Evolutionary conservation across 2,113 vertebrate species (phyloP).

Genomic region (Bothrops jararaca): DNA sequence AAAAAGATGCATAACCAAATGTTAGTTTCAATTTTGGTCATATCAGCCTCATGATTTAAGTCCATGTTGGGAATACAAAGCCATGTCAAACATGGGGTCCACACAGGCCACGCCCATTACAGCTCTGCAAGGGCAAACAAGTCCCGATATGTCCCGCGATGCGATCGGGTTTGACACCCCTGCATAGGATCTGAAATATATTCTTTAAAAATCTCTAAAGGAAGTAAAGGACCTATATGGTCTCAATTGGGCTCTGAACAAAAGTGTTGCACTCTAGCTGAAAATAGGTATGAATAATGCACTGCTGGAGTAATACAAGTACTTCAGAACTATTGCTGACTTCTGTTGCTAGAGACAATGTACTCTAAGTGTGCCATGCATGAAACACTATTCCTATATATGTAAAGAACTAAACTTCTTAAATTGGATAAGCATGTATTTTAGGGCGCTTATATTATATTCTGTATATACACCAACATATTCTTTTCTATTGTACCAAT

Average conservation of each 20-base stretch:
- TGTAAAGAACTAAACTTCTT: not conserved
- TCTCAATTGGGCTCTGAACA: not conserved
- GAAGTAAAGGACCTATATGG: not conserved
- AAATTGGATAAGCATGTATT: not conserved
- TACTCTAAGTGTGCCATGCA: not conserved
- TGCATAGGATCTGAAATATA: not conserved
- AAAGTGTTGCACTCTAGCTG: not conserved
- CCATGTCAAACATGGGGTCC: not conserved
- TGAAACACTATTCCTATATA: not conserved
- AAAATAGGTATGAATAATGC: not conserved
- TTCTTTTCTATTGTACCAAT: not conserved
- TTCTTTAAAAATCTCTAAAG: not conserved
- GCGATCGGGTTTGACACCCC: too few relatives aligned
- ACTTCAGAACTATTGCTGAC: not conserved
- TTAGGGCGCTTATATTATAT: not conserved
- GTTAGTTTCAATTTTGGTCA: not conserved
- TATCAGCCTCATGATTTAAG: not conserved
- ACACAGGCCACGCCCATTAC: too few relatives aligned
- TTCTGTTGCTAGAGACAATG: not conserved
- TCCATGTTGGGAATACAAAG: not conserved
- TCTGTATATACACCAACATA: not conserved
- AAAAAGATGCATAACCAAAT: not conserved
- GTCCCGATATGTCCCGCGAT: too few relatives aligned
- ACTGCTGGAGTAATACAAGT: not conserved
- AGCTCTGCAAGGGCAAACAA: too few relatives aligned